Conservation (phyloP, 2,113 vertebrate genomes). For the Procavia capensis region DNA sequence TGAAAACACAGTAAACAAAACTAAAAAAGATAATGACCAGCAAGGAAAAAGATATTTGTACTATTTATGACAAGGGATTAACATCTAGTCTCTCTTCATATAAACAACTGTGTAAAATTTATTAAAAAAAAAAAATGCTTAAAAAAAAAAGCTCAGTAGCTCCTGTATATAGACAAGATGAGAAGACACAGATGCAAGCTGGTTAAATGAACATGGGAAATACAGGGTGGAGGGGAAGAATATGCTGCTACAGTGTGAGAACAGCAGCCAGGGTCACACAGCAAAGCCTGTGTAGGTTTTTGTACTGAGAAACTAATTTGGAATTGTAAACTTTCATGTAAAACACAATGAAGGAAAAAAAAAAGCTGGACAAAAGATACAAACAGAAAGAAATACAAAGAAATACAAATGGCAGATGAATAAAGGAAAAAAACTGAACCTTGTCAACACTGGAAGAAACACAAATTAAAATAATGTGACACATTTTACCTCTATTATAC, state of each 20-base stretch:
- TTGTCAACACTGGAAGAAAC: background rate
- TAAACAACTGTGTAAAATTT: background rate
- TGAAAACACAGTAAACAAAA: background rate
- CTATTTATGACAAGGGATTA: slow-evolving; percentile 28
- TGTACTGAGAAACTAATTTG: too few relatives aligned
- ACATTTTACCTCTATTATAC: background rate
- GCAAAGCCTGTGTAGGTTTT: too few relatives aligned
- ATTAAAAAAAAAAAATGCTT: background rate
- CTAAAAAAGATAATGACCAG: slow-evolving; percentile 35
- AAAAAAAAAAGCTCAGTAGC: slow-evolving; percentile 33
- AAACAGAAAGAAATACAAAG: background rate
- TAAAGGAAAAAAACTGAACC: background rate
- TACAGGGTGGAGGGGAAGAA: too few relatives aligned
- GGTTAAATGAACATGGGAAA: too few relatives aligned
- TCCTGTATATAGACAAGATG: too few relatives aligned
- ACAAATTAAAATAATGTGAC: slow-evolving; percentile 14
- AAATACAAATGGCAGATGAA: background rate
- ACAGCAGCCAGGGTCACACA: too few relatives aligned
- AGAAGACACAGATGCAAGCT: too few relatives aligned
- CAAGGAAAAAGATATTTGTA: background rate
- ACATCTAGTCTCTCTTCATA: background rate
- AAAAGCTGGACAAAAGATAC: slow-evolving; percentile 5
- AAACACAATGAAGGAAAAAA: too few relatives aligned
- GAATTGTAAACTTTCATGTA: too few relatives aligned
- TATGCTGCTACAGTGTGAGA: too few relatives aligned